These are phyloP conservation scores for Pristionchus arcanus DNA, from an alignment of 2,888 invertebrate species.

Conservation along the genomic window DNA sequence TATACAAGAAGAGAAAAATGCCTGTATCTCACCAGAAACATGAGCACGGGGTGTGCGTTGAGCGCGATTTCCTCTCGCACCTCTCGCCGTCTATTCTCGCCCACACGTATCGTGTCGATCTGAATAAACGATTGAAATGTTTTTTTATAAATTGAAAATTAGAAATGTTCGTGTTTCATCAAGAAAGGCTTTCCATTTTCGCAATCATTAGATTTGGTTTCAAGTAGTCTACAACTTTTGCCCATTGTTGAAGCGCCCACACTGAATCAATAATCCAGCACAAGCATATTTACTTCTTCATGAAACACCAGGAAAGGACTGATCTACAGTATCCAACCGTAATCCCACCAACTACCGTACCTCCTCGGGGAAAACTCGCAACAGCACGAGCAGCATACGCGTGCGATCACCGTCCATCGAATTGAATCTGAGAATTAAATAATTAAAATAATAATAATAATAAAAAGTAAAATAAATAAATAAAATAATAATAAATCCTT, in stretches of 20 bases:
- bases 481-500: conserved; percentile 81
- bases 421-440: conserved; percentile 60
- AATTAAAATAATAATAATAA: no score
- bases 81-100: conserved; percentile 92
- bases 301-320: no score
- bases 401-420: conserved; percentile 81
- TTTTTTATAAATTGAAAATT: no score
- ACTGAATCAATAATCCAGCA: no score
- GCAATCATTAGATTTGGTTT: no score
- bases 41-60: conserved; percentile 87
- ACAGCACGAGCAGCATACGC: conserved; percentile 91
- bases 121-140: not conserved
- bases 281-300: no score
- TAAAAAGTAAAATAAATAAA: no score
- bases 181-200: no score
- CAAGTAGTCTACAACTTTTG: no score
- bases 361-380: conserved; percentile 96
- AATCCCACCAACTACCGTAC: not conserved
- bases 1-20: not conserved
- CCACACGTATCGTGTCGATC: conserved; percentile 82
- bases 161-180: no score
- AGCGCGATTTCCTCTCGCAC: conserved; percentile 88
- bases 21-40: conserved; percentile 85
- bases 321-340: not conserved
- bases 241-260: no score